A percentile compares a stretch with the other conserved stretches of the same genome.
Conservation (phyloP, 2,888 invertebrate genomes). For the Danaus chrysippus region DNA sequence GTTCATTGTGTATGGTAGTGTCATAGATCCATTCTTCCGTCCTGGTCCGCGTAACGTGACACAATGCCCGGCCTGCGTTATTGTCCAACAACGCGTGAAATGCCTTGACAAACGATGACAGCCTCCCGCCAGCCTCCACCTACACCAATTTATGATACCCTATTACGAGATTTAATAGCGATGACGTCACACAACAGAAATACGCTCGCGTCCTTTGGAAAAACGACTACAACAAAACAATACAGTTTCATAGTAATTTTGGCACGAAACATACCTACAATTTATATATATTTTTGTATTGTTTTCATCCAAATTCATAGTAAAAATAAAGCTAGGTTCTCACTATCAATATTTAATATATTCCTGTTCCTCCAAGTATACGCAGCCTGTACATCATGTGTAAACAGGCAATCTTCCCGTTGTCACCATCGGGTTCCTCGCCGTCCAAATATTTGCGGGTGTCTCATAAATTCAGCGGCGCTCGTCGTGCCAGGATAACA, state of each 20-base stretch:
- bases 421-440: constrained; percentile 67
- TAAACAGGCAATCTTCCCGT: constrained; percentile 69
- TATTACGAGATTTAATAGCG: constrained; percentile 73
- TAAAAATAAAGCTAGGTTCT: no score
- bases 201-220: no score
- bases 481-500: constrained; percentile 74
- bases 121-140: constrained; percentile 69
- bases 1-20: no score
- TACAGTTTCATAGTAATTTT: no score
- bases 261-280: no score
- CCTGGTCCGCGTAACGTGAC: constrained; percentile 43
- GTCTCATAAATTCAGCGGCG: constrained; percentile 74
- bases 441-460: constrained; percentile 76
- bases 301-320: no score
- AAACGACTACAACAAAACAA: no score
- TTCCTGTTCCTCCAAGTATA: neutral
- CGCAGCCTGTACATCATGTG: constrained; percentile 31
- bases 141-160: constrained; percentile 77
- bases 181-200: constrained; percentile 67
- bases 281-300: no score
- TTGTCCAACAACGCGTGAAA: constrained; percentile 79
- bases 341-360: no score
- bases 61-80: constrained; percentile 67
- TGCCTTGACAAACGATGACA: constrained; percentile 80
- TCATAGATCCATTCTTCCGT: constrained; percentile 16